Base-by-base conservation (phyloP, 30 jellyfish, hydroid and myxozoan species). In the Aurelia aurita region DNA sequence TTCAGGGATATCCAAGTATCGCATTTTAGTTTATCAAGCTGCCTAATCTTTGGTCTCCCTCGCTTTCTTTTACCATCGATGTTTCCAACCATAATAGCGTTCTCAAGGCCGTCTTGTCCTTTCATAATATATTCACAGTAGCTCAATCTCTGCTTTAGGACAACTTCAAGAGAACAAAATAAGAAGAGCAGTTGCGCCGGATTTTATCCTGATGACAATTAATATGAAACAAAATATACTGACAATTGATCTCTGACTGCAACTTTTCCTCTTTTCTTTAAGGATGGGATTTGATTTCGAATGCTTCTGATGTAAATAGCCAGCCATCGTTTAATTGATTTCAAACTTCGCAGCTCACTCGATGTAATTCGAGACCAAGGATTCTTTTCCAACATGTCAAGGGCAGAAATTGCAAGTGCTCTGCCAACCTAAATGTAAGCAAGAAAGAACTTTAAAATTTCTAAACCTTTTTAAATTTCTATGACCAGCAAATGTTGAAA, bases 351-450 rank as follows among this genome's bases (percentile, higher is more conserved):
- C 31, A 59, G 79, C 23, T 91, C 98, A 5, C 96, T 76, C 9
- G 83, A 34, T 11, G 85, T 87, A 15, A 91, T 26, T 22, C 98
- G 87, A 11, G 96, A 72, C 96, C 93, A 91, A 5, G 98, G 98
- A 47, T 91, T 91, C 25, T 25, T 53, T 22, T 81, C 86, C 26
- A 70, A 21, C 58, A 84, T 8, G 55, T 91, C 98, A 21, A 91
- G 75, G n/a, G 80, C 87, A 5, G 98, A 71, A 22, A 91, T 68
- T 16, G 98, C 98, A 8, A 85, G 55, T 0, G 93, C 94, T 55
- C 93, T 64, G 1, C 98, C 98, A 58, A 91, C 94, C 98, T 91
- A 47, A 25, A 39, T 39, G 47, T 35, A 81, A 58, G 32, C 45
- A 44, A 27, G 26, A 64, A 46, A 64, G 53, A n/a, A 3, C 10